Base-by-base conservation (phyloP, 2,888 invertebrate genomes). In the Alitta virens region DNA sequence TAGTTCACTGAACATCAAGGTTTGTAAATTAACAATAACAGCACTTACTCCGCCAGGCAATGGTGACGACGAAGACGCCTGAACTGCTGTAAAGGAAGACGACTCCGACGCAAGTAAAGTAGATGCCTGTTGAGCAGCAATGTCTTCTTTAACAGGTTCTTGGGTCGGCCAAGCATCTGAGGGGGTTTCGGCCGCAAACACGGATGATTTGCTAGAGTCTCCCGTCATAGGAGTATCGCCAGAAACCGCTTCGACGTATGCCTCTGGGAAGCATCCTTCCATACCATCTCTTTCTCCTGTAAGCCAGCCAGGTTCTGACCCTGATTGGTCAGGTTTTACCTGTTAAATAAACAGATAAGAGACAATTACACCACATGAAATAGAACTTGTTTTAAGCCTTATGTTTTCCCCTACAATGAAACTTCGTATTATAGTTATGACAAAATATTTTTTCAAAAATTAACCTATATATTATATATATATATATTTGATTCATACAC, bases 241-340 rank as follows among this genome's bases (percentile, higher is more conserved):
- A 12, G 50, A 12, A 33, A 56, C 52, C 21, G 57, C 58, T 60
- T 79, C 75, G 14, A 77, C 95, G 78, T 97, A 97, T 0, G 94
- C 91, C 81, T 95, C 94, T 0, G 97, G 97, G 84, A 97, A 97
- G 94, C 95, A 96, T 1, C 97, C 97, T 0, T 91, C 90, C 67
- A 90, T 89, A 2, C 94, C 96, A 76, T 91, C 86, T 33, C 94
- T 89, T 74, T 91, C 91, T 70, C 94, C 92, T 70, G 94, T 92
- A 73, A 92, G 84, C 81, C 98, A 99, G n/a, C 97, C 98, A 0
- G 95, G 95, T 78, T 98, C 98, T 0, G 94, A 91, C 7, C 73
- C 76, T 71, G 89, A 90, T 75, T 92, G 92, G 61, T 91, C 65
- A 86, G 88, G 87, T 86, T 72, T 71, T 50, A 79, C 79, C 80